A percentile compares a stretch with the other conserved stretches of the same genome.
Evolutionary conservation across 2,888 invertebrate species (phyloP).

Genomic region (Dysmachus trigonus): DNA sequence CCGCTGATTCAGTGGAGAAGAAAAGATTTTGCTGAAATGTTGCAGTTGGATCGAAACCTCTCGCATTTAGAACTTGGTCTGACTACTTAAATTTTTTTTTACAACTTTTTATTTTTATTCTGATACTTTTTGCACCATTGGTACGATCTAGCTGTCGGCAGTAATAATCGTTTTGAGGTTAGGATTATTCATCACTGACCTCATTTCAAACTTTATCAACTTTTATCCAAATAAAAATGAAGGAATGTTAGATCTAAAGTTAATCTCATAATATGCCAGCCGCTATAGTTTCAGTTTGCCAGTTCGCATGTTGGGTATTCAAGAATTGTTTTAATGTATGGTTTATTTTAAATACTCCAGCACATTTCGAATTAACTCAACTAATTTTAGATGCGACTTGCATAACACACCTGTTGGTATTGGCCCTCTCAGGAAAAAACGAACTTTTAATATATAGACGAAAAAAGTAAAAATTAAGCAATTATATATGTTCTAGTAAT

Average conservation of each 20-base stretch:
- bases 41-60: conserved; percentile 11
- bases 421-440: too few species aligned
- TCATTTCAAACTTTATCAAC: not conserved
- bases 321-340: not conserved
- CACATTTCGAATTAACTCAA: too few species aligned
- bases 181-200: not conserved
- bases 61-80: not conserved
- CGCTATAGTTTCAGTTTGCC: not conserved
- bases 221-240: not conserved
- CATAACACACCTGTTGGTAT: too few species aligned
- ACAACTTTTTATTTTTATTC: not conserved
- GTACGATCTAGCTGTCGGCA: not conserved
- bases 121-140: not conserved
- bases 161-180: not conserved
- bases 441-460: too few species aligned
- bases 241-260: not conserved
- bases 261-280: not conserved
- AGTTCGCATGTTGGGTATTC: not conserved
- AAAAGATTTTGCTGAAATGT: conserved; percentile 16
- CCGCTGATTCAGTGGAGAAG: conserved; percentile 36
- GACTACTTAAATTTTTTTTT: not conserved
- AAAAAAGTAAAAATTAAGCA: too few species aligned
- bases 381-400: too few species aligned
- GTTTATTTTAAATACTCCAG: too few species aligned
- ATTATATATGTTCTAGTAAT: too few species aligned